These are phyloP conservation scores for Siniperca obscura DNA, from an alignment of 2,797 vertebrate species.

Conservation along the genomic window DNA sequence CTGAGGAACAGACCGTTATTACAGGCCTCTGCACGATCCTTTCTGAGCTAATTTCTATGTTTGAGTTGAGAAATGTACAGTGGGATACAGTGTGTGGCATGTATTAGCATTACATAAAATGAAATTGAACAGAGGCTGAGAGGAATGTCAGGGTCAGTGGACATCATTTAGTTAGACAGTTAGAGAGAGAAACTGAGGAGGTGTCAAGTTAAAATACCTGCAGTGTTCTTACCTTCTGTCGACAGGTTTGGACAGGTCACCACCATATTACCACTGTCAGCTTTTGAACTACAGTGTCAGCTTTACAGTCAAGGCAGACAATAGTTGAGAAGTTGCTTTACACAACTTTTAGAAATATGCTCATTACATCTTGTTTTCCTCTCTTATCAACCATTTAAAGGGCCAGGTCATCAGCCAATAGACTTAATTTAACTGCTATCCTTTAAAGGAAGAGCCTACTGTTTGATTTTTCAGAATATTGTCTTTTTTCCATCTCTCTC, in stretches of 20 bases:
- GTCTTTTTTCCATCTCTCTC: not conserved
- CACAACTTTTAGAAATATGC: not conserved
- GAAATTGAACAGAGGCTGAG: constrained; percentile 37
- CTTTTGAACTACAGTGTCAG: constrained; percentile 33
- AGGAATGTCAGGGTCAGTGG: constrained; percentile 46
- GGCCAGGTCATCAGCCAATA: not conserved
- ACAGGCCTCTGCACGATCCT: constrained; percentile 51
- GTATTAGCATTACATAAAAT: constrained; percentile 46
- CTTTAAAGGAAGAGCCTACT: not conserved
- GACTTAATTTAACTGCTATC: not conserved
- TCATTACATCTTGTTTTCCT: not conserved
- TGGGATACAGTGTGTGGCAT: constrained; percentile 40
- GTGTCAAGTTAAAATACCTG: constrained; percentile 45
- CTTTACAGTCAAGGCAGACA: not conserved
- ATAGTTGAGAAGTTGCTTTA: not conserved
- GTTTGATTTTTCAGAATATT: not conserved
- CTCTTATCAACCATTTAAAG: not conserved
- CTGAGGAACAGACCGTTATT: constrained; percentile 55
- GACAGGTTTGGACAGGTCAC: constrained; percentile 62
- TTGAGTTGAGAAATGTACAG: constrained; percentile 45
- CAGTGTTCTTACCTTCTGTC: constrained; percentile 30
- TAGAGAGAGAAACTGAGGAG: constrained; percentile 21
- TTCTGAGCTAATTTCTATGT: constrained; percentile 62
- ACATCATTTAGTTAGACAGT: constrained; percentile 26
- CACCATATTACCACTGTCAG: not conserved